These are phyloP conservation scores for Eclectus roratus DNA, from an alignment of 2,113 vertebrate species.

Conservation along the genomic window DNA sequence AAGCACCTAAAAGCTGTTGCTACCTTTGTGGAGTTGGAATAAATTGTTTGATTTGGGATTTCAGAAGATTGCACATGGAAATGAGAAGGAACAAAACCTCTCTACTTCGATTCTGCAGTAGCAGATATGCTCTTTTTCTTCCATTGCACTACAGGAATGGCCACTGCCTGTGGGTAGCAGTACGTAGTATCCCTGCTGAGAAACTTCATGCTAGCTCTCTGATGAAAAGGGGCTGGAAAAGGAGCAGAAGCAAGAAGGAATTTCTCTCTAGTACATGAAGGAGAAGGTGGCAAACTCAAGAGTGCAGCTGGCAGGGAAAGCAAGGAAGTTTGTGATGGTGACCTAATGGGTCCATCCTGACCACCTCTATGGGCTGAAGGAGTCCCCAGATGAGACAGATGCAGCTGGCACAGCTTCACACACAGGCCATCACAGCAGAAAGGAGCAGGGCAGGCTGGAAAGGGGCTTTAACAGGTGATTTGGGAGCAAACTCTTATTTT, in stretches of 20 bases:
- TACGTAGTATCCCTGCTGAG: not conserved
- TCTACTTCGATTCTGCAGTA: not conserved
- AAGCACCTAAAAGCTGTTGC: no score
- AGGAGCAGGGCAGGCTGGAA: not conserved
- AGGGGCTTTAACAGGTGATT: not conserved
- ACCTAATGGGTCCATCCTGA: not conserved
- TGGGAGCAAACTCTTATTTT: not conserved
- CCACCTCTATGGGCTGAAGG: not conserved
- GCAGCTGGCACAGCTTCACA: not conserved
- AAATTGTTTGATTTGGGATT: no score
- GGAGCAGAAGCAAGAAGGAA: not conserved
- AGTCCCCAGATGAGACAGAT: not conserved
- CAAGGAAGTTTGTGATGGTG: not conserved
- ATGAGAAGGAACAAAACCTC: not conserved
- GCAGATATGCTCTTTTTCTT: not conserved
- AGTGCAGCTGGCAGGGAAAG: not conserved
- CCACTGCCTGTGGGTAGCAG: not conserved
- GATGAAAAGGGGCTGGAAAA: fast-evolving
- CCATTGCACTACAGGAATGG: fast-evolving
- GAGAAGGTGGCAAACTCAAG: not conserved
- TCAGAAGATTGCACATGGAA: no score
- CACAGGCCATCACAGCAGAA: not conserved
- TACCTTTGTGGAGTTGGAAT: no score
- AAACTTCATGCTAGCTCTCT: not conserved
- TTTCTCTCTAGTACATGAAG: not conserved